Base-by-base conservation (phyloP, 2,113 vertebrate genomes). In the Thermophis baileyi region DNA sequence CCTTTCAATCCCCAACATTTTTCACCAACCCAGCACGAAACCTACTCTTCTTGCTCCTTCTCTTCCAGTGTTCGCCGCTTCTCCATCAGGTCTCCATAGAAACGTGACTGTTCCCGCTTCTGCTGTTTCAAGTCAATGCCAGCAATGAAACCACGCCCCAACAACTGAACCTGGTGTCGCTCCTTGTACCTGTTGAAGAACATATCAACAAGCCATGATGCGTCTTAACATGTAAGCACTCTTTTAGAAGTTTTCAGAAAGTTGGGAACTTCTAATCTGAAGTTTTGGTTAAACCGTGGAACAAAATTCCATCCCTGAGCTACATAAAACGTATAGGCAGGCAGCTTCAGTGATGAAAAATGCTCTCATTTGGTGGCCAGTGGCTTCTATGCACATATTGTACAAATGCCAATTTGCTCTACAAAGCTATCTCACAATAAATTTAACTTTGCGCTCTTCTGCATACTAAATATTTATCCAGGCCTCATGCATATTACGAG, bases 41-140 rank as follows among this genome's bases (percentile, higher is more conserved):
- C 99, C 98, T 96, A 99, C 99, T 99, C 99, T 81, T 99, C 99
- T 95, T 99, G 99, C 94, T 99, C 99, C 96, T 99, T 99, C 97
- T 99, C 99, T 94, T 99, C 99, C 96, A 99, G 96, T 0, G 99
- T 99, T 6, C 99, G 96, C 88, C 99, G 98, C 93, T 99, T 99
- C 95, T 99, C 99, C 99, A 99, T 99, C 92, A 99, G 97, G 96
- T 99, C 99, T 18, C 99, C 99, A 0, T 99, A 99, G 97, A 99
- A 99, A 10, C 97, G 98, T 0, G 99, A 99, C 96, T 99, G 99
- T 40, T 99, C 99, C 94, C 99, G 97, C 86, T 99, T 99, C 97
- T 99, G 99, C 94, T 99, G 99, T 96, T 99, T 99, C 87, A 99
- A 96, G 96, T 99, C 99, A 1, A 99, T 99, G 89, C 99, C 99